Evolutionary conservation across 2,888 invertebrate genomes (phyloP).

Genomic region (Octonoba sinensis): DNA sequence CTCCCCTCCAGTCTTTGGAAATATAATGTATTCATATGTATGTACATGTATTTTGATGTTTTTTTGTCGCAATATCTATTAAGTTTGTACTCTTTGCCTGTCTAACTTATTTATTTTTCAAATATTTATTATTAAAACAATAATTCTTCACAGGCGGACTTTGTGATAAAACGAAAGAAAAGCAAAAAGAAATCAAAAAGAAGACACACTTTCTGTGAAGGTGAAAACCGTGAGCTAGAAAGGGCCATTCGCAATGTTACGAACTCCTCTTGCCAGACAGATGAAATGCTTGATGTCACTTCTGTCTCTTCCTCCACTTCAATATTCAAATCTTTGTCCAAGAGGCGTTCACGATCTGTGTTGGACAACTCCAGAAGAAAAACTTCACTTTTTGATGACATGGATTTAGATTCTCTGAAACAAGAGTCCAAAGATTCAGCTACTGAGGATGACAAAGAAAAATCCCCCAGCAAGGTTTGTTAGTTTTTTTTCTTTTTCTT

Average conservation of each 20-base stretch:
- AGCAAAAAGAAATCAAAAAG: constrained; percentile 66
- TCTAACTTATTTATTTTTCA: no score
- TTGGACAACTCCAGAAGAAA: constrained; percentile 28
- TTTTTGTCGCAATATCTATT: no score
- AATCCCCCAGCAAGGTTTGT: constrained; percentile 38
- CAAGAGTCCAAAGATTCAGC: constrained; percentile 30
- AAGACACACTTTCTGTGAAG: constrained; percentile 89
- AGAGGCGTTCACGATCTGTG: constrained; percentile 31
- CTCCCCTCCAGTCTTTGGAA: no score
- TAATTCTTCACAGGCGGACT: constrained; percentile 58
- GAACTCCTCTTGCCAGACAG: constrained; percentile 65
- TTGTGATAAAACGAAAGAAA: constrained; percentile 64
- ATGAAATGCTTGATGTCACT: constrained; percentile 24
- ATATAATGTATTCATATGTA: no score
- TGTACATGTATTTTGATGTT: no score
- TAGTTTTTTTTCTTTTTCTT: background rate
- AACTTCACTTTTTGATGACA: constrained; percentile 13
- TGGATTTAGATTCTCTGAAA: constrained; percentile 31
- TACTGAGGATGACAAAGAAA: constrained; percentile 49
- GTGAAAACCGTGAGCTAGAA: constrained; percentile 69
- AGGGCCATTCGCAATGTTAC: constrained; percentile 50
- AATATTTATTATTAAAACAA: no score
- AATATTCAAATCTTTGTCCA: constrained; percentile 20
- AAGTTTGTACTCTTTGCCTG: no score
- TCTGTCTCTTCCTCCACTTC: constrained; percentile 9